A percentile compares a stretch with the other conserved stretches of the same genome.
phyloP scores from a whole-genome alignment of 2,888 invertebrate genomes.

The Pollenia griseotomentosa region DNA sequence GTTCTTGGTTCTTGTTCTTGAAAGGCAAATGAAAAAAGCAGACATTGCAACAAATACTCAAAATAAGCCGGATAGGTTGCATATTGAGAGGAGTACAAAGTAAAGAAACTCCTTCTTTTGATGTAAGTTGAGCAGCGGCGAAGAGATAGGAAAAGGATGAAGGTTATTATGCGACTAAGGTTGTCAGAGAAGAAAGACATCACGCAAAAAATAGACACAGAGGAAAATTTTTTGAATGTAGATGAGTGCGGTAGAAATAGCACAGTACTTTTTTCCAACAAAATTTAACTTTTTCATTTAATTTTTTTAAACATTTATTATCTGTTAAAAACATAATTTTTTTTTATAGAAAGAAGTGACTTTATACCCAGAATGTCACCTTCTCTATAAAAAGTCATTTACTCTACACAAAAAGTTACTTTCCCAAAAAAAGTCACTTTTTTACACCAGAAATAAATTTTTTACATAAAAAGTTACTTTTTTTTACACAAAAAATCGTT shows the following conservation, averaged over 20 bases:
- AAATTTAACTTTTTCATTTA: too few species aligned
- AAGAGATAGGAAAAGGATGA: background rate
- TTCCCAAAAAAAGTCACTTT: too few species aligned
- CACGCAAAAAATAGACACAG: background rate
- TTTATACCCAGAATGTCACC: too few species aligned
- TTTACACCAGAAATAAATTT: too few species aligned
- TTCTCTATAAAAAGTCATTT: too few species aligned
- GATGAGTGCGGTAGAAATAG: background rate
- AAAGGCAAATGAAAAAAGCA: conserved; percentile 26
- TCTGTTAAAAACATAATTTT: too few species aligned
- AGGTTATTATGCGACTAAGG: background rate
- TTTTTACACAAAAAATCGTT: too few species aligned
- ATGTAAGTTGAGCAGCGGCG: background rate
- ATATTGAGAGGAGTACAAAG: background rate
- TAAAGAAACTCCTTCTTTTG: conserved; percentile 18
- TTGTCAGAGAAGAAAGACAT: background rate
- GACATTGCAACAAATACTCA: conserved; percentile 1
- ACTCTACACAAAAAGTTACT: too few species aligned
- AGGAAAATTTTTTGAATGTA: background rate
- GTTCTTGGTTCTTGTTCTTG: conserved; percentile 2
- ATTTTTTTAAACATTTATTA: too few species aligned
- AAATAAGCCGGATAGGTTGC: background rate
- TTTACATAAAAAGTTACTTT: too few species aligned
- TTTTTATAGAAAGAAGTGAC: too few species aligned
- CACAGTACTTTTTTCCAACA: background rate